These are phyloP conservation scores for Diadegma fenestrale DNA, from an alignment of 2,888 invertebrate species.

Conservation along the genomic window DNA sequence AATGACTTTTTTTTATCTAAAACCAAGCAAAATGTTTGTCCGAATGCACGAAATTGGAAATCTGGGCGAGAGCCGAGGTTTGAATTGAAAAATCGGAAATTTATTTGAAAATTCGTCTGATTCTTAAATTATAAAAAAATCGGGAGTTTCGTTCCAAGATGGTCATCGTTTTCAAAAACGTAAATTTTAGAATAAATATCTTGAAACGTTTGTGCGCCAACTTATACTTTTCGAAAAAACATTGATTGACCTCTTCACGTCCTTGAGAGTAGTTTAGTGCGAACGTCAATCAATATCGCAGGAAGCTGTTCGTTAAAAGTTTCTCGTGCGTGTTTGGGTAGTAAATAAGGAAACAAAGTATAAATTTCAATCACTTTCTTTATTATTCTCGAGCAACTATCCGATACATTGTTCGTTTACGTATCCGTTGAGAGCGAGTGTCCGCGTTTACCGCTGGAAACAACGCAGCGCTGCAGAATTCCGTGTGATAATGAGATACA, in stretches of 20 bases:
- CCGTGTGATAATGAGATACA: conserved; percentile 65
- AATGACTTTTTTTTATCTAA: too few species aligned
- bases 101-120: too few species aligned
- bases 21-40: too few species aligned
- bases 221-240: too few species aligned
- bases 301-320: background rate
- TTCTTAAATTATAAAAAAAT: too few species aligned
- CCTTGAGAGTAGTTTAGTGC: background rate
- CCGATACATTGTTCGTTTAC: conserved; percentile 64
- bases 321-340: background rate
- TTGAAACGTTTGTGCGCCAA: too few species aligned
- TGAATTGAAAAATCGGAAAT: too few species aligned
- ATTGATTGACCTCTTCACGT: background rate
- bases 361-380: conserved; percentile 55
- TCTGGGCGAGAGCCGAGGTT: too few species aligned
- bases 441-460: conserved; percentile 81
- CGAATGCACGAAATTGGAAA: too few species aligned
- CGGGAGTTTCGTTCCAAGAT: too few species aligned
- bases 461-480: conserved; percentile 82
- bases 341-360: background rate
- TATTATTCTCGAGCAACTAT: conserved; percentile 70
- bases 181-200: too few species aligned
- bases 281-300: background rate
- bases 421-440: conserved; percentile 69
- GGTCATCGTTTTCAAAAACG: too few species aligned